Conservation (phyloP, 92 coral and sea anemone genomes). For the Epizoanthus fatuus region DNA sequence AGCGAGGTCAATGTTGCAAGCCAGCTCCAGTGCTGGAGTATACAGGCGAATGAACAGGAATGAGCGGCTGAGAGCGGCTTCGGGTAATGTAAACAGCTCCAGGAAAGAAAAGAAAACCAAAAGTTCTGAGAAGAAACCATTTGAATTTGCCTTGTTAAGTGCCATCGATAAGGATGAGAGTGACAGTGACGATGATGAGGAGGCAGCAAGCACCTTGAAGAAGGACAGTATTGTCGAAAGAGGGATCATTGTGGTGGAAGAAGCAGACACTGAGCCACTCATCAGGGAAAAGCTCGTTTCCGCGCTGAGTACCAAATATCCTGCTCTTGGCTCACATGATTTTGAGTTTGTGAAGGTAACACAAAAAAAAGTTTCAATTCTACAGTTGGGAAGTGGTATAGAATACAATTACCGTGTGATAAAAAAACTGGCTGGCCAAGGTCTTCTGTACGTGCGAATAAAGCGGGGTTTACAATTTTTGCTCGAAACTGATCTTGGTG, state of each 20-base stretch:
- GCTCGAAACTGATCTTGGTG: background rate
- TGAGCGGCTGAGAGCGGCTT: conserved; percentile 61
- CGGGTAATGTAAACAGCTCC: conserved; percentile 35
- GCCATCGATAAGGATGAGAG: conserved; percentile 27
- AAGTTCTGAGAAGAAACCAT: conserved; percentile 49
- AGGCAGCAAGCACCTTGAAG: conserved; percentile 27
- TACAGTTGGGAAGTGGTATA: conserved; percentile 45
- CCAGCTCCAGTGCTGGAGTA: conserved; percentile 55
- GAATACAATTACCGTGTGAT: conserved; percentile 67
- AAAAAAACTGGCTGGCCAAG: conserved; percentile 76
- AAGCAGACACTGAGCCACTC: conserved; percentile 42
- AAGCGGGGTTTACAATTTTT: conserved; percentile 67
- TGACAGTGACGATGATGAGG: conserved; percentile 34
- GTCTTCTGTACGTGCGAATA: conserved; percentile 66
- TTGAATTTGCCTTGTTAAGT: conserved; percentile 69
- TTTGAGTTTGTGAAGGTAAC: conserved; percentile 75
- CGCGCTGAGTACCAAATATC: conserved; percentile 51
- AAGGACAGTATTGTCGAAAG: conserved; percentile 67
- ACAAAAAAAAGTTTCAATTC: conserved; percentile 69
- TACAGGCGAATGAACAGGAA: conserved; percentile 57
- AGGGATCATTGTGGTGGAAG: conserved; percentile 55
- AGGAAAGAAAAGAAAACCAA: conserved; percentile 35
- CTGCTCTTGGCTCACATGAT: conserved; percentile 45
- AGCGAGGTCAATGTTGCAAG: conserved; percentile 63
- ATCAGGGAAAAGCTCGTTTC: conserved; percentile 47